A percentile compares a stretch with the other conserved stretches of the same genome.
Conservation (phyloP, 2,797 vertebrate genomes). For the Poeciliopsis gracilis region DNA sequence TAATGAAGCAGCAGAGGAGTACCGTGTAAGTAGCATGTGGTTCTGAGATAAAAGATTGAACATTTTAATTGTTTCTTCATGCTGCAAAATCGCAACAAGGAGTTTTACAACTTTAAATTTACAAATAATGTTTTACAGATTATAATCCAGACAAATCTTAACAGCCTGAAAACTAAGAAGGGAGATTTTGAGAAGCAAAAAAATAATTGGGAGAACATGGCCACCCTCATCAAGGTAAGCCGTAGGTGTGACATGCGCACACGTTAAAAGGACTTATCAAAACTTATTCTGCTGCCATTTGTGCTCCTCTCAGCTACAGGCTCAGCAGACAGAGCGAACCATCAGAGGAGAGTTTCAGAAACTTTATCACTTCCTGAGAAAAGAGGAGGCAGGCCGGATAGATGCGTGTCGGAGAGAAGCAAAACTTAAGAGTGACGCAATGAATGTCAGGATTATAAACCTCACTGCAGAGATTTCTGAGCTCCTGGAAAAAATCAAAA, state of each 20-base stretch:
- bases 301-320: constrained; percentile 40
- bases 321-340: constrained; percentile 32
- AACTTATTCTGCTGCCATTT: not conserved
- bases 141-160: constrained; percentile 1
- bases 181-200: not conserved
- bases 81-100: too few relatives aligned
- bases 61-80: too few relatives aligned
- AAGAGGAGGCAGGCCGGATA: constrained; percentile 37
- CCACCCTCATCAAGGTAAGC: constrained; percentile 31
- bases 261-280: accelerated
- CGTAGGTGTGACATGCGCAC: accelerated
- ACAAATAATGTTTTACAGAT: constrained; percentile 11
- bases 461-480: constrained; percentile 25
- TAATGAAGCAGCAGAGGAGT: constrained; percentile 26
- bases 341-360: constrained; percentile 49
- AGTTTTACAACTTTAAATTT: too few relatives aligned
- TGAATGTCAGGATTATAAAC: constrained; percentile 19
- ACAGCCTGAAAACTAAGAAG: constrained; percentile 20
- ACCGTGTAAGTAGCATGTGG: constrained; percentile 28
- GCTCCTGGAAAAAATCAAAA: constrained; percentile 14
- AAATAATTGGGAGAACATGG: constrained; percentile 3
- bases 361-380: constrained; percentile 38
- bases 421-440: constrained; percentile 5
- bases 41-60: too few relatives aligned
- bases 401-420: constrained; percentile 36